Conservation (phyloP, 2,113 vertebrate genomes). For the Callipepla squamata region DNA sequence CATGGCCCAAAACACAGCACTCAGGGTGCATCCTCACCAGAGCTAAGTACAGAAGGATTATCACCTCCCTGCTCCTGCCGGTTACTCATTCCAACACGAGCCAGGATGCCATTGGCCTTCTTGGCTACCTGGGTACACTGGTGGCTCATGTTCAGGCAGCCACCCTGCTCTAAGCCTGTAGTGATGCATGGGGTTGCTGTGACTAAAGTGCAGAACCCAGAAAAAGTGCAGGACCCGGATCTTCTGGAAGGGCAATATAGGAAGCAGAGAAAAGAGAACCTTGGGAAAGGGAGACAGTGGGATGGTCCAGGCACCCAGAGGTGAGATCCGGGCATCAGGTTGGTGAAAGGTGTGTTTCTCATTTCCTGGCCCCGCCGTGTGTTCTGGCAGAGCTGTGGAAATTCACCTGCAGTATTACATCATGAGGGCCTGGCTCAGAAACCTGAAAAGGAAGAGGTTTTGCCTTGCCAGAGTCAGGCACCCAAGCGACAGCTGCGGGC, state of each 20-base stretch:
- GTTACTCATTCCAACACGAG: too few species aligned
- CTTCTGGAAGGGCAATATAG: not conserved
- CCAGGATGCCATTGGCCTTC: too few species aligned
- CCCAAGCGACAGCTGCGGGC: not conserved
- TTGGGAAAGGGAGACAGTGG: not conserved
- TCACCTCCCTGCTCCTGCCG: too few species aligned
- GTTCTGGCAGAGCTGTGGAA: constrained; percentile 41
- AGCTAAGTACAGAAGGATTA: too few species aligned
- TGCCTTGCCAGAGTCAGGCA: not conserved
- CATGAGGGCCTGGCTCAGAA: constrained; percentile 7
- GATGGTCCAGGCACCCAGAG: not conserved
- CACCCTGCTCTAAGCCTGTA: too few species aligned
- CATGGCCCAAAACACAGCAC: too few species aligned
- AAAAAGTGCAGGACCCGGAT: too few species aligned
- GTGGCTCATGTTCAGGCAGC: too few species aligned
- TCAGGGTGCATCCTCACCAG: too few species aligned
- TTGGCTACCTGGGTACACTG: too few species aligned
- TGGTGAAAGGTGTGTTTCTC: not conserved
- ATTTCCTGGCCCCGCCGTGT: not conserved
- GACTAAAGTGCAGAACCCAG: too few species aligned
- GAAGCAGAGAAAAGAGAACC: not conserved
- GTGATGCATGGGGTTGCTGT: too few species aligned
- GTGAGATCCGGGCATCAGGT: fast-evolving
- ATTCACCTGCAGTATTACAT: constrained; percentile 60
- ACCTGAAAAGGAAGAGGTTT: constrained; percentile 45